These are phyloP conservation scores for Lagria hirta DNA, from an alignment of 2,888 invertebrate genomes.

Conservation along the genomic window DNA sequence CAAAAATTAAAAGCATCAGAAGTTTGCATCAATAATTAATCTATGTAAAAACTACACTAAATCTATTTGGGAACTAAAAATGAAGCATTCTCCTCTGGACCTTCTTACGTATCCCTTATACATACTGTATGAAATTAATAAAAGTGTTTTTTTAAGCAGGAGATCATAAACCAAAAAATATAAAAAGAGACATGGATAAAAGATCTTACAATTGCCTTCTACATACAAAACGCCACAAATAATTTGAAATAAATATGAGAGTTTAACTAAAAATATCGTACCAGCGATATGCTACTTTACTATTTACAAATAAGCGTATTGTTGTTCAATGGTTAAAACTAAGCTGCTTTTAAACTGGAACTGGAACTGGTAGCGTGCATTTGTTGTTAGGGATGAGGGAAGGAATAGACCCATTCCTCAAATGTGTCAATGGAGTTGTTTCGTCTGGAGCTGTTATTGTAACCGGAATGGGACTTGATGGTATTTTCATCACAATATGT, in stretches of 20 bases:
- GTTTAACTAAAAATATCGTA: constrained; percentile 13
- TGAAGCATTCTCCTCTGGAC: constrained; percentile 4
- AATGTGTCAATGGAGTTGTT: constrained; percentile 39
- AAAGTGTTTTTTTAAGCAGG: constrained; percentile 12
- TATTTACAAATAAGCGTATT: constrained; percentile 22
- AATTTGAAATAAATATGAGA: constrained; percentile 8
- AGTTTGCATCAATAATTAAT: constrained; percentile 3
- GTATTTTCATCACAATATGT: constrained; percentile 59
- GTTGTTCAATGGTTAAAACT: constrained; percentile 14
- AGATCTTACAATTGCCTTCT: constrained; percentile 2
- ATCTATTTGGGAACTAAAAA: constrained; percentile 2
- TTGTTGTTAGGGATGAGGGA: too few species aligned
- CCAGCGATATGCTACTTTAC: constrained; percentile 17
- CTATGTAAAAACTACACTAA: constrained; percentile 8
- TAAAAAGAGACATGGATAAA: constrained; percentile 4
- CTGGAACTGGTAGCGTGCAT: constrained; percentile 12
- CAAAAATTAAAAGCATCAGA: constrained; percentile 16
- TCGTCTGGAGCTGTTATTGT: constrained; percentile 53
- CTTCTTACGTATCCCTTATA: constrained; percentile 16
- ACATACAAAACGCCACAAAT: constrained; percentile 6
- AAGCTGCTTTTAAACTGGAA: constrained; percentile 9
- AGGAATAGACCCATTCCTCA: constrained; percentile 33
- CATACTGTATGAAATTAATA: too few species aligned
- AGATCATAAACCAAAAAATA: constrained; percentile 9
- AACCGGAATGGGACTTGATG: constrained; percentile 54